These are phyloP conservation scores for Hemibagrus wyckioides DNA, from an alignment of 2,113 vertebrate species.

Conservation along the genomic window DNA sequence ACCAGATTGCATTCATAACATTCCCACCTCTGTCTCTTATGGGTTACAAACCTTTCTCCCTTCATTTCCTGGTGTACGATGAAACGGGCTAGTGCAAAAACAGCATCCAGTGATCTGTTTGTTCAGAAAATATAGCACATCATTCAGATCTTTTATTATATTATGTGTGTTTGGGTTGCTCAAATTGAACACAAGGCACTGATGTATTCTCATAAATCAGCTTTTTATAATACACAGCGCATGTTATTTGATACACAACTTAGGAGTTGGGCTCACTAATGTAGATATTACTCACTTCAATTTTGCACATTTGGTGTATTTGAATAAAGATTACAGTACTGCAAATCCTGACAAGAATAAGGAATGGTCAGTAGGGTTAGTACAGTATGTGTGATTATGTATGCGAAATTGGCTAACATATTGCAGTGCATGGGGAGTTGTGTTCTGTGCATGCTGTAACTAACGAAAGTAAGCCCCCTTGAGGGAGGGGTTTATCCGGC, in stretches of 20 bases:
- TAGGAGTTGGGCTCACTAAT: background rate
- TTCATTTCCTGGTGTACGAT: background rate
- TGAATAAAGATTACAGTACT: background rate
- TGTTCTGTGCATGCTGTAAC: conserved; percentile 65
- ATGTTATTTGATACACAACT: background rate
- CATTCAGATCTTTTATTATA: background rate
- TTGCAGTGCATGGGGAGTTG: conserved; percentile 60
- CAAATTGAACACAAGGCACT: background rate
- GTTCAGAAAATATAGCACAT: background rate
- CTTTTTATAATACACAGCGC: background rate
- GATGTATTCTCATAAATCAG: background rate
- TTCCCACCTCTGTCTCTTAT: background rate
- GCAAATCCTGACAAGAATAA: background rate
- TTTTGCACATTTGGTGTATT: background rate
- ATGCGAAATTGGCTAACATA: conserved; percentile 52
- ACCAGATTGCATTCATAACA: background rate
- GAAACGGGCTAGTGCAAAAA: background rate
- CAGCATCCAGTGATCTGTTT: background rate
- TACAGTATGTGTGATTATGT: conserved; percentile 24
- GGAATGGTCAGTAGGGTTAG: background rate
- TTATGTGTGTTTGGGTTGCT: background rate
- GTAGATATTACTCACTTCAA: background rate
- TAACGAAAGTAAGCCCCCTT: conserved; percentile 48
- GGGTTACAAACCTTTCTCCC: background rate
- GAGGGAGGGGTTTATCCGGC: conserved; percentile 4